Conservation (phyloP, 2,113 vertebrate genomes). For the Chloroceryle aenea region DNA sequence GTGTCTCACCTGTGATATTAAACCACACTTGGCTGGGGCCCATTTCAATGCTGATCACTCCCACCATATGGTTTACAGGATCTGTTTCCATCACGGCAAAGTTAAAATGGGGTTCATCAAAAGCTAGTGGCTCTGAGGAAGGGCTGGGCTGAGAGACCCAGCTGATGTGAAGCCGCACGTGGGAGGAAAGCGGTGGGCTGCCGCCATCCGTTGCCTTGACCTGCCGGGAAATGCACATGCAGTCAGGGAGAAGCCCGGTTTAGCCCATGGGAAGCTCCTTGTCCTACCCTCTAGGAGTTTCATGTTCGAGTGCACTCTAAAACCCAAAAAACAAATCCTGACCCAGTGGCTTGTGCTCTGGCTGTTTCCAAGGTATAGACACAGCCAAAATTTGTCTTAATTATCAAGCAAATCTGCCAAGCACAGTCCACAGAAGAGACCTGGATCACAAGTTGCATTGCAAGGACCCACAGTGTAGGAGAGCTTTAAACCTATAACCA, state of each 20-base stretch:
- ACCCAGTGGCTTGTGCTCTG: neutral
- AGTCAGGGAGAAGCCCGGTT: neutral
- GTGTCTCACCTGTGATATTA: constrained; percentile 87
- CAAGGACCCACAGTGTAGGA: neutral
- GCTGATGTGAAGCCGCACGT: constrained; percentile 88
- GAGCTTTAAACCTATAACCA: neutral
- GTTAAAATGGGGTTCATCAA: constrained; percentile 89
- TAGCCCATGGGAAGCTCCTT: neutral
- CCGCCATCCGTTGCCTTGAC: constrained; percentile 90
- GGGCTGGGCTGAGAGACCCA: constrained; percentile 84
- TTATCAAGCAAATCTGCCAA: neutral
- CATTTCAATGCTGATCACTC: constrained; percentile 88
- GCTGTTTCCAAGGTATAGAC: neutral
- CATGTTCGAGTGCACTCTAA: neutral
- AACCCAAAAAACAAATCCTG: neutral
- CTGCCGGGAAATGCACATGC: constrained; percentile 63
- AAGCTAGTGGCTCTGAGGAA: constrained; percentile 80
- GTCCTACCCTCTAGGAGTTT: neutral
- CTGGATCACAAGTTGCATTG: neutral
- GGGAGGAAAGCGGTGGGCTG: constrained; percentile 81
- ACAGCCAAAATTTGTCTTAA: neutral
- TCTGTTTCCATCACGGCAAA: constrained; percentile 95
- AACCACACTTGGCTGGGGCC: constrained; percentile 87
- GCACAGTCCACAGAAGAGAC: neutral
- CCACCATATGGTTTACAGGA: constrained; percentile 93